These are phyloP conservation scores for Trogon surrucura DNA, from an alignment of 2,113 vertebrate genomes.

Conservation along the genomic window DNA sequence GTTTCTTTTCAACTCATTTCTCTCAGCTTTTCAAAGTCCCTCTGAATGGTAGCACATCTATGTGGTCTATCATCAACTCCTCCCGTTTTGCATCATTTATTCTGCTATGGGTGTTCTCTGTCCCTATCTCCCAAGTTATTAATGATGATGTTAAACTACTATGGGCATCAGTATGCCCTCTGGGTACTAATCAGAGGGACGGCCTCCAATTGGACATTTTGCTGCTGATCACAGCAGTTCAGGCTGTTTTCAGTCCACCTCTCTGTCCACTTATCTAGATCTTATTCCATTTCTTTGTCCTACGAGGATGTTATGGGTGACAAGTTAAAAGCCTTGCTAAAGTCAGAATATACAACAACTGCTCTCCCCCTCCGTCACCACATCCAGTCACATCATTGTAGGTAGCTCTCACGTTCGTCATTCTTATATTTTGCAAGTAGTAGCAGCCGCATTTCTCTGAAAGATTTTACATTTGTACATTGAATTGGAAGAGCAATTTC, in stretches of 20 bases:
- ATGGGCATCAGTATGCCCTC: background rate
- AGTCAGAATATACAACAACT: background rate
- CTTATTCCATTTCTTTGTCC: background rate
- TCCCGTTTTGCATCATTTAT: background rate
- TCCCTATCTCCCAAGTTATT: background rate
- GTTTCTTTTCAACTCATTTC: background rate
- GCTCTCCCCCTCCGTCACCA: background rate
- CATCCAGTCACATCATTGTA: background rate
- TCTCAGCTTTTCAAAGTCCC: background rate
- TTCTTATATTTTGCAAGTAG: background rate
- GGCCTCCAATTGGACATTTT: background rate
- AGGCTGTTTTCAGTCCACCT: background rate
- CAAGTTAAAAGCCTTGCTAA: background rate
- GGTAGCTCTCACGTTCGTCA: background rate
- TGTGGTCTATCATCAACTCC: background rate
- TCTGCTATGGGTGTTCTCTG: background rate
- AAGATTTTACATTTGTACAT: background rate
- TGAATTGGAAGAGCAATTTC: background rate
- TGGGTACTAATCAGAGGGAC: background rate
- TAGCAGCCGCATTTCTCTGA: background rate
- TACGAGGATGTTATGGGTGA: background rate
- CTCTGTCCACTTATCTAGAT: background rate
- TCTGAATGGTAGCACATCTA: background rate
- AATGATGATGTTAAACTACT: background rate
- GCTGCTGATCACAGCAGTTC: background rate